A percentile compares a stretch with the other conserved stretches of the same genome.
These are phyloP conservation scores for Epinephelus coioides DNA, from an alignment of 2,797 vertebrate species.

Conservation along the genomic window DNA sequence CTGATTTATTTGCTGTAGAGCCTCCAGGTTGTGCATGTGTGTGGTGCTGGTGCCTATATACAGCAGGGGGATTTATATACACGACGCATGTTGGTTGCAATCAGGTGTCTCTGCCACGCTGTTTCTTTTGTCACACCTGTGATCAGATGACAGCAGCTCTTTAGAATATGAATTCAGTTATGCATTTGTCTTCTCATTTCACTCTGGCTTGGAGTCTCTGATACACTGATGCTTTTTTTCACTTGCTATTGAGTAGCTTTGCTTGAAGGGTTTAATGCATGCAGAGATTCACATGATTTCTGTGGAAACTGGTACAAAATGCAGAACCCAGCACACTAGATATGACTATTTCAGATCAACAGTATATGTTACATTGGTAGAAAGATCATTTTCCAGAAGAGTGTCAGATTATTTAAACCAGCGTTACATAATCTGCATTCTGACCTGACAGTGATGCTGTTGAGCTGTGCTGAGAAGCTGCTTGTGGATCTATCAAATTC, in stretches of 20 bases:
- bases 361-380: background rate
- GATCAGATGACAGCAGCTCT: background rate
- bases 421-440: conserved; percentile 11
- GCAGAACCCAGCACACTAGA: background rate
- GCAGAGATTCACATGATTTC: background rate
- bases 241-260: background rate
- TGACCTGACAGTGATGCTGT: conserved; percentile 49
- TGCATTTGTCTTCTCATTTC: background rate
- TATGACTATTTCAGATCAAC: background rate
- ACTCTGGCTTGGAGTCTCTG: too few species aligned
- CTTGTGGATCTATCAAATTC: conserved; percentile 13
- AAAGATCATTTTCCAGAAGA: background rate
- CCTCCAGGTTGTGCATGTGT: conserved; percentile 24
- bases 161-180: background rate
- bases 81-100: background rate
- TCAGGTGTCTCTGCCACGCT: background rate
- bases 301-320: background rate
- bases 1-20: conserved; percentile 46
- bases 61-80: background rate
- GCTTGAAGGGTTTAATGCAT: background rate
- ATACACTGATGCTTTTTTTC: too few species aligned
- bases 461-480: conserved; percentile 26
- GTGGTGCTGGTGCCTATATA: background rate
- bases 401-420: conserved; percentile 1
- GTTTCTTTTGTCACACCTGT: background rate